Evolutionary conservation across 2,113 vertebrate species (phyloP), one percentile per base, ranked within the genome.

Genomic region (Sturnus vulgaris): DNA sequence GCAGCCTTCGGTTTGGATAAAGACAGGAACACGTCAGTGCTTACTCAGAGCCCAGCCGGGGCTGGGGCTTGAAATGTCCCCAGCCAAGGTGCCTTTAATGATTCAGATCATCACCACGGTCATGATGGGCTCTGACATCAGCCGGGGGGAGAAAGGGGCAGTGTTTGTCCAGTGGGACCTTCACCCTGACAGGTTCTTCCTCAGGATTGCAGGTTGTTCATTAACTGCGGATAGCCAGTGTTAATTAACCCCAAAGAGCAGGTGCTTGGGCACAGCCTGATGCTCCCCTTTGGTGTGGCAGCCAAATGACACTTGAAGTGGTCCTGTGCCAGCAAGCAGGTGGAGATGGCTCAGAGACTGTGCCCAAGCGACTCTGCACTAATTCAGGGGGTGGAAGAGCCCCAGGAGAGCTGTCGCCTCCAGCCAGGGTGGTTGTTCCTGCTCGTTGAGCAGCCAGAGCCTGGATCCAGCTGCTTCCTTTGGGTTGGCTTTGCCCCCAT

Each of bases 21-120:
- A 17, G 57, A 14, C 8, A 20, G 65, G 60, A 52, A 85, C 37
- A 25, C 9, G 7, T 68, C 78, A 64, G 56, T 0, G 70, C 40
- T 77, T 61, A 52, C 92, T 91, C 73, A 91, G 82, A 84, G 81
- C 93, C 44, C 73, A 61, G 71, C 40, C 68, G 17, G 72, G 87
- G 76, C 47, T 8, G n/a, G n/a, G 61, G 82, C 64, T 57, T 11
- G n/a, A 24, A 50, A 46, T 19, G 57, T 56, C 76, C 61, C 27
- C 75, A 47, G 82, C 31, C 69, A 31, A 57, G 37, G 75, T 35
- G 53, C n/a, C 31, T 40, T 15, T 5, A 14, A 4, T 49, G 65
- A 28, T 10, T 71, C 69, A 44, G n/a, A 55, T 42, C 23, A 5
- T 27, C 59, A 2, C 5, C 1, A 1, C 9, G 37, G 20, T 23